Percentiles rank a stretch among this genome's conserved stretches.
phyloP scores from a whole-genome alignment of 2,888 invertebrate species.

The Drosophila mimetica region DNA sequence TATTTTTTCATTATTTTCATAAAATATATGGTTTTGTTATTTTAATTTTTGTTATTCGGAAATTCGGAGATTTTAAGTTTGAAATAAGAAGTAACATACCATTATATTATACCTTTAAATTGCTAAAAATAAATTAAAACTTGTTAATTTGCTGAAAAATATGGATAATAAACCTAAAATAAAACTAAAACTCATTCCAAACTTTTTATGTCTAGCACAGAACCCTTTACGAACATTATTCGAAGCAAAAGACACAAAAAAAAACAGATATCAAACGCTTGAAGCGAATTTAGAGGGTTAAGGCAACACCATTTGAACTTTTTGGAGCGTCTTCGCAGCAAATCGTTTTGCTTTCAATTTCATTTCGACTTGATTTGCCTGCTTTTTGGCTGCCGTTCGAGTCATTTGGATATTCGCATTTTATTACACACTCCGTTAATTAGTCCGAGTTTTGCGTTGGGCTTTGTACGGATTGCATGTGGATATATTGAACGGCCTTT shows the following conservation, averaged over 20 bases:
- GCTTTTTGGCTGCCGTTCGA: slow-evolving; percentile 16
- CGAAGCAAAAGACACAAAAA: not conserved
- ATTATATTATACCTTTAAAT: too few species aligned
- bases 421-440: slow-evolving; percentile 50
- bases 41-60: too few species aligned
- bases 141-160: too few species aligned
- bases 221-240: not conserved
- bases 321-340: slow-evolving; percentile 35
- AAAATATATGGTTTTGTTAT: too few species aligned
- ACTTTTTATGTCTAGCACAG: not conserved
- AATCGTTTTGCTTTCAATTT: slow-evolving; percentile 43
- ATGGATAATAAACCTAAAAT: too few species aligned
- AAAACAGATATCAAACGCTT: not conserved
- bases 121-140: too few species aligned
- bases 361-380: slow-evolving; percentile 41
- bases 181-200: too few species aligned
- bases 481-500: slow-evolving; percentile 57
- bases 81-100: too few species aligned
- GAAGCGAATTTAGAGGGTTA: slow-evolving; percentile 24
- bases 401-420: slow-evolving; percentile 35
- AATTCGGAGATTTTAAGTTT: too few species aligned
- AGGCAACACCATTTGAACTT: slow-evolving; percentile 56
- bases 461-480: slow-evolving; percentile 5
- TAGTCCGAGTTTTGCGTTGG: slow-evolving; percentile 30
- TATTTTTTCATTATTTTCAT: too few species aligned